Base-by-base conservation (phyloP, 2,797 vertebrate genomes). In the Simalia tracyae region DNA sequence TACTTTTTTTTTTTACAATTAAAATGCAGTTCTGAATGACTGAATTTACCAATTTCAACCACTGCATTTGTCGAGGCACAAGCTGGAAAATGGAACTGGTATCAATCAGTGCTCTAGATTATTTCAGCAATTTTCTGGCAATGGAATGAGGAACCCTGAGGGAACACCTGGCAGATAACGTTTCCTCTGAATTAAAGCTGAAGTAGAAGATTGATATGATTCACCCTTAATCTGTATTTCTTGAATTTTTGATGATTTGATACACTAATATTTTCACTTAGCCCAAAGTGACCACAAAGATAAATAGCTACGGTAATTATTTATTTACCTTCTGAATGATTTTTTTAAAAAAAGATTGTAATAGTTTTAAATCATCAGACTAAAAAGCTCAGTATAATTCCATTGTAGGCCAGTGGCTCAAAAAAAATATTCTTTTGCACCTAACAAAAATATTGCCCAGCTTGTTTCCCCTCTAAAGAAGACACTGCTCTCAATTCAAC, bases 81-180 rank as follows among this genome's bases (percentile, higher is more conserved):
- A 96, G 92, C 92, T 96, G 97, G 96, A 95, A 98, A 98, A 98
- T 98, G 98, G 97, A 98, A 98, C 98, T 98, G 98, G 98, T 98
- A 98, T 97, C 97, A 97, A 96, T 97, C 97, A 84, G 90, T 93
- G 95, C 93, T 96, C 93, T 95, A 96, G 94, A 60, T 95, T 95
- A 94, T 92, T 96, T 92, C 92, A 94, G 94, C 96, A 93, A 91
- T 95, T 94, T 0, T 1, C 88, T 89, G 89, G 91, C 89, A 90
- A 86, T 92, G 95, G 93, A 89, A 26, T 17, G 81, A 63, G 54
- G 56, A 17, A 24, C 28, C n/a, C 17, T n/a, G 42, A 64, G 81
- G 54, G 26, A 85, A 31, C 92, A 57, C 90, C 91, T 54, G 88
- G 90, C 68, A 85, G 91, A 36, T 92, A 86, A 59, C 0, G 31